phyloP scores from a whole-genome alignment of 2,888 invertebrate genomes.

The Synanthedon vespiformis region DNA sequence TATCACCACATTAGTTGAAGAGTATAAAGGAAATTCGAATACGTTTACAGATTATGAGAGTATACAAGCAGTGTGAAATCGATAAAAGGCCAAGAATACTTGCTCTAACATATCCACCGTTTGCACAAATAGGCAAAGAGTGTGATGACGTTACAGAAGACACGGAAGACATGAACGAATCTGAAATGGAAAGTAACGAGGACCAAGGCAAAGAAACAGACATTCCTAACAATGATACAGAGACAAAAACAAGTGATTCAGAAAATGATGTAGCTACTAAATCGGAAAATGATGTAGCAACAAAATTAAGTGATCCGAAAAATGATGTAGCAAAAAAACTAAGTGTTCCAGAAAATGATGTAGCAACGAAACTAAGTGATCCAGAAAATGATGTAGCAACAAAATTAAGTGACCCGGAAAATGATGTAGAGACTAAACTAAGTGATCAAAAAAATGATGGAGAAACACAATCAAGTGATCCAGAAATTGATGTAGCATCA shows the following conservation, averaged over 20 bases:
- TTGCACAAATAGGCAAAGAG: slow-evolving; percentile 43
- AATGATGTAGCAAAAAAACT: slow-evolving; percentile 4
- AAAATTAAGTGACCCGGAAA: slow-evolving; percentile 1
- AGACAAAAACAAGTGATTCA: neutral
- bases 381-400: no score
- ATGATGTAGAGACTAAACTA: slow-evolving; percentile 3
- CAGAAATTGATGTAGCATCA: slow-evolving; percentile 4
- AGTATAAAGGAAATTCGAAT: neutral
- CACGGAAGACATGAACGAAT: slow-evolving; percentile 1
- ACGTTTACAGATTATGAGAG: slow-evolving; percentile 42
- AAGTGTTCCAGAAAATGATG: slow-evolving; percentile 5
- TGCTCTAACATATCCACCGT: slow-evolving; percentile 84
- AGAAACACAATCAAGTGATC: neutral
- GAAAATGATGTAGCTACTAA: neutral
- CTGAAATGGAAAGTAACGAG: neutral
- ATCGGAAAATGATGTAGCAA: slow-evolving; percentile 4
- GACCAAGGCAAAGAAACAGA: neutral
- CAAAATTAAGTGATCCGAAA: neutral
- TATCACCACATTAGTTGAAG: no score
- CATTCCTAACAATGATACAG: neutral
- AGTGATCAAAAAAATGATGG: neutral
- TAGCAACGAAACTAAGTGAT: neutral
- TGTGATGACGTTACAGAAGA: slow-evolving; percentile 7
- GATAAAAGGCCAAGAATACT: slow-evolving; percentile 74
- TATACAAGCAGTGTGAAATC: slow-evolving; percentile 34